phyloP scores from a whole-genome alignment of 2,113 vertebrate species.

The Oceanodroma tethys region DNA sequence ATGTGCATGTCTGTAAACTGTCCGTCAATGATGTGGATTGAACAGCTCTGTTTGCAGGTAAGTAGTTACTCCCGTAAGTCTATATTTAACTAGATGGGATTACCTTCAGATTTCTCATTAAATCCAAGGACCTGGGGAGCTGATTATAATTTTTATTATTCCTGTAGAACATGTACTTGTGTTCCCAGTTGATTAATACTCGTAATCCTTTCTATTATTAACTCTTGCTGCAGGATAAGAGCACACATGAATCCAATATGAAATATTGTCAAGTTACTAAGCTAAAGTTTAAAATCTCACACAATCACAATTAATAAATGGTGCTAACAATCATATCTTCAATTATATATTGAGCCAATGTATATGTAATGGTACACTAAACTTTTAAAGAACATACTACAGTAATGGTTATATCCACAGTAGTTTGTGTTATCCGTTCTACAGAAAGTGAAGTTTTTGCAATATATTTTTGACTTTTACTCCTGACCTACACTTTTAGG shows the following conservation, averaged over 20 bases:
- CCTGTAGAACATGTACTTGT: not conserved
- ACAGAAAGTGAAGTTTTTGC: not conserved
- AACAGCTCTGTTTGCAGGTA: not conserved
- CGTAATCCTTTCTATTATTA: constrained; percentile 45
- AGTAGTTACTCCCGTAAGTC: not conserved
- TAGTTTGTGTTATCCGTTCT: not conserved
- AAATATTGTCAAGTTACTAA: not conserved
- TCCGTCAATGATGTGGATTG: not conserved
- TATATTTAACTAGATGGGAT: not conserved
- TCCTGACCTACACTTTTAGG: not conserved
- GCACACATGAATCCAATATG: not conserved
- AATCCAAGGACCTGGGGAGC: not conserved
- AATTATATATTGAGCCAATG: not conserved
- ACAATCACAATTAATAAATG: not conserved
- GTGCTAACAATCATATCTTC: not conserved
- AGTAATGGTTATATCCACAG: not conserved
- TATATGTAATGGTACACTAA: not conserved
- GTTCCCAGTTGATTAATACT: constrained; percentile 15
- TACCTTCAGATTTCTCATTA: constrained; percentile 13
- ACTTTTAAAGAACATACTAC: not conserved
- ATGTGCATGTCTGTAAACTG: not conserved
- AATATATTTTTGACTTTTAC: not conserved
- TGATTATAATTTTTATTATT: constrained; percentile 34
- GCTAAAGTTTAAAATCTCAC: not conserved
- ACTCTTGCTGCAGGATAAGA: not conserved